These are phyloP conservation scores for Rhabdomys dilectus DNA, from an alignment of 2,113 vertebrate genomes.

Conservation along the genomic window DNA sequence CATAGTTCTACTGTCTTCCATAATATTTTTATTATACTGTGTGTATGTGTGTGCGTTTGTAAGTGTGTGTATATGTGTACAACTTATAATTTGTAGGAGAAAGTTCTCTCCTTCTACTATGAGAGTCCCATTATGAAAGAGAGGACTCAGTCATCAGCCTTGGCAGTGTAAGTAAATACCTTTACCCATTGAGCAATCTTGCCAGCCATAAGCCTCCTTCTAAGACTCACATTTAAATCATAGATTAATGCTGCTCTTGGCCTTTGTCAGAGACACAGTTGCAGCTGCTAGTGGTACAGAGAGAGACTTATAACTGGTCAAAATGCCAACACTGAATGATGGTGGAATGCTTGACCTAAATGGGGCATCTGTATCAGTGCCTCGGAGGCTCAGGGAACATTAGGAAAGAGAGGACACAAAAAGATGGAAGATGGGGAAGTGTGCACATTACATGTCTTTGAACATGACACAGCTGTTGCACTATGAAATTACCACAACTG, in stretches of 20 bases:
- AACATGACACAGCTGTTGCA: background rate
- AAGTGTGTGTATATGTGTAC: background rate
- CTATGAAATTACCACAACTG: background rate
- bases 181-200: background rate
- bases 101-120: background rate
- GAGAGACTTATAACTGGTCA: background rate
- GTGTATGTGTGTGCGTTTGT: background rate
- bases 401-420: background rate
- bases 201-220: background rate
- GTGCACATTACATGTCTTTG: background rate
- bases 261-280: background rate
- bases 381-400: background rate
- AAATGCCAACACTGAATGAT: background rate
- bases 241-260: background rate
- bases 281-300: background rate
- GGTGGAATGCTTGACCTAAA: background rate
- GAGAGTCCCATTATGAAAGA: background rate
- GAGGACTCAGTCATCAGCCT: background rate
- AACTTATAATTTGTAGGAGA: background rate
- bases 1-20: too few relatives aligned
- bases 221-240: background rate
- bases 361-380: background rate
- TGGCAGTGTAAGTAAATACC: background rate
- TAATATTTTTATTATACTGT: background rate
- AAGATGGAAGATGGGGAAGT: too few relatives aligned